phyloP scores from a whole-genome alignment of 2,888 invertebrate genomes.

The Acanthopleura granulata region DNA sequence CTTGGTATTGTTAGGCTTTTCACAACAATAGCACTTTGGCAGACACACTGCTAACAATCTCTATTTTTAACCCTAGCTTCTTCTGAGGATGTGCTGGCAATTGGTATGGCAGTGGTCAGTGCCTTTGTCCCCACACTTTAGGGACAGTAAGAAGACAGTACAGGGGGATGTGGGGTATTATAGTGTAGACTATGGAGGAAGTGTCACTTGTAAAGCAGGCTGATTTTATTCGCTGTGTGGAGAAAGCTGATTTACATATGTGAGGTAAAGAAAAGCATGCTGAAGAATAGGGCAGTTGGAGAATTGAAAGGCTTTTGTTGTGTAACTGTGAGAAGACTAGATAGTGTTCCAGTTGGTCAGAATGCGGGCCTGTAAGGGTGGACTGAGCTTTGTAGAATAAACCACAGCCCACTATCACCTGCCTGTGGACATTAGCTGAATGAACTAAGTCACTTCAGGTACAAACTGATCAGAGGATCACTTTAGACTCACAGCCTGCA shows the following conservation, averaged over 20 bases:
- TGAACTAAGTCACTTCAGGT: too few species aligned
- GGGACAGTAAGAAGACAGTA: background rate
- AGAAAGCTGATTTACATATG: constrained; percentile 9
- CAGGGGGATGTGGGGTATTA: too few species aligned
- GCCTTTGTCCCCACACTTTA: background rate
- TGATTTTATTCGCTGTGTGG: background rate
- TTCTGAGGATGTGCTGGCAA: background rate
- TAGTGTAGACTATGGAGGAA: background rate
- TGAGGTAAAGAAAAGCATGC: background rate
- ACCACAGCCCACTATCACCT: too few species aligned
- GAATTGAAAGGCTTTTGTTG: constrained; percentile 1
- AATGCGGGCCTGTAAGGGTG: too few species aligned
- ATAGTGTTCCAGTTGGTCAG: background rate
- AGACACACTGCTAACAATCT: background rate
- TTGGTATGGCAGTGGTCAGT: constrained; percentile 5
- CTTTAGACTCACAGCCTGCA: too few species aligned
- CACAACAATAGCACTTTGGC: constrained; percentile 10
- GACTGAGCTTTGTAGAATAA: too few species aligned
- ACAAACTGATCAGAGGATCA: too few species aligned
- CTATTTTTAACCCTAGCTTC: constrained; percentile 16
- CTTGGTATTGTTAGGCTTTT: background rate
- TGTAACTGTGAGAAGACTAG: constrained; percentile 1
- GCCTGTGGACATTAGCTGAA: too few species aligned
- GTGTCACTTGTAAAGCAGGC: background rate
- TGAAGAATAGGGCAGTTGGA: constrained; percentile 1